These are phyloP conservation scores for Xiphophorus hellerii DNA, from an alignment of 2,113 vertebrate genomes.

Conservation along the genomic window DNA sequence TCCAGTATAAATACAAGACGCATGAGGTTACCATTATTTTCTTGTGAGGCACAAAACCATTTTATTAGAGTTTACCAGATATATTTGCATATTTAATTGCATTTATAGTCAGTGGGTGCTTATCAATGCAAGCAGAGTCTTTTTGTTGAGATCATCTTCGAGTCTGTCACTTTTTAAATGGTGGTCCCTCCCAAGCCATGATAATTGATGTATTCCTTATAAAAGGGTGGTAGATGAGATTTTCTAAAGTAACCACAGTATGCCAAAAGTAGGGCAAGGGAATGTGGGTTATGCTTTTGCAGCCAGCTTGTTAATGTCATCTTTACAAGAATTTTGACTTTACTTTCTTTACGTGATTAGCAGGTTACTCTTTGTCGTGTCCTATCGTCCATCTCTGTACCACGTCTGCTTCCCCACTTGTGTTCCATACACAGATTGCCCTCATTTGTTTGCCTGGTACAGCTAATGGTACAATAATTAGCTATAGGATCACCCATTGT, in stretches of 20 bases:
- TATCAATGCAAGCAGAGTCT: not conserved
- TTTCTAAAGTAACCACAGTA: slow-evolving; percentile 61
- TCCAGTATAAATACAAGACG: not conserved
- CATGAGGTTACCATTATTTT: not conserved
- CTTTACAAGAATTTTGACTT: not conserved
- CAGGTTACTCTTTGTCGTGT: slow-evolving; percentile 15
- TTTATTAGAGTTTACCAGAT: slow-evolving; percentile 17
- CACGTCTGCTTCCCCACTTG: slow-evolving; percentile 57
- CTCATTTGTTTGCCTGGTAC: slow-evolving; percentile 71
- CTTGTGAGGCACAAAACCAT: not conserved
- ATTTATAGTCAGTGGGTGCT: not conserved
- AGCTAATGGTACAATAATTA: slow-evolving; percentile 66
- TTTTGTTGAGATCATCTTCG: slow-evolving; percentile 32
- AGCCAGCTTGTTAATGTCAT: too few species aligned
- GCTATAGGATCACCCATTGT: slow-evolving; percentile 79
- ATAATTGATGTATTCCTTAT: slow-evolving; percentile 69
- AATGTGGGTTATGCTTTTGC: not conserved
- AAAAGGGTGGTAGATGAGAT: slow-evolving; percentile 66
- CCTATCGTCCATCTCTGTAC: slow-evolving; percentile 39
- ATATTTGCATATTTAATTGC: slow-evolving; percentile 37
- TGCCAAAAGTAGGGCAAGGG: not conserved
- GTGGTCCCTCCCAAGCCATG: slow-evolving; percentile 19
- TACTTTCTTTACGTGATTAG: slow-evolving; percentile 8
- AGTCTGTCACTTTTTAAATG: slow-evolving; percentile 38
- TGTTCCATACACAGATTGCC: slow-evolving; percentile 51